Conservation (phyloP, 1,140 invertebrate species). For the Zelostemma sp. region DNA sequence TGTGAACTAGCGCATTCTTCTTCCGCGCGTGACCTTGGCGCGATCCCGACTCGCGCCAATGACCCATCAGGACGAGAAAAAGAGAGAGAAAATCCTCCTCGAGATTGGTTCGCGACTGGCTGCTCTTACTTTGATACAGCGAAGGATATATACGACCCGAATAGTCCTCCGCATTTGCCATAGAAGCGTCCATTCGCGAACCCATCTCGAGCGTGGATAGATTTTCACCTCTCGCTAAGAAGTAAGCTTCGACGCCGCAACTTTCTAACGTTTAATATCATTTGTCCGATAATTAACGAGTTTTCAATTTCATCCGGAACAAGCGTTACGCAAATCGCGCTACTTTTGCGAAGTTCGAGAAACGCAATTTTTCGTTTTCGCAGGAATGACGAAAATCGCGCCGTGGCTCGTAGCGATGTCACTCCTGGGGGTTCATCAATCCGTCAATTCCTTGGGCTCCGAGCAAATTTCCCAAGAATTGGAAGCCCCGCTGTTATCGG, state of each 20-base stretch:
- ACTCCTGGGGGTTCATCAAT: conserved; percentile 56
- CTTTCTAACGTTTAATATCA: background rate
- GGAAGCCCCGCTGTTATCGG: conserved; percentile 48
- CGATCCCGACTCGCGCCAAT: conserved; percentile 39
- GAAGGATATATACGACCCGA: conserved; percentile 34
- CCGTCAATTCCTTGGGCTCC: conserved; percentile 46
- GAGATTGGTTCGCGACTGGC: conserved; percentile 45
- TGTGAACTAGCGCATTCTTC: no score
- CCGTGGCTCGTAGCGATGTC: conserved; percentile 67
- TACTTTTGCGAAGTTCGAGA: background rate
- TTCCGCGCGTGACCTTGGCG: background rate
- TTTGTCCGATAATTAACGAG: no score
- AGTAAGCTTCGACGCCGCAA: background rate
- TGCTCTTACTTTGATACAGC: conserved; percentile 44
- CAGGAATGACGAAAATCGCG: conserved; percentile 59
- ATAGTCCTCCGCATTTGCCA: conserved; percentile 34
- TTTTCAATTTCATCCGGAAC: no score
- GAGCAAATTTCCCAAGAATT: conserved; percentile 55
- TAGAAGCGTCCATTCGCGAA: conserved; percentile 41
- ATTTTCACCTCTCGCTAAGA: conserved; percentile 16
- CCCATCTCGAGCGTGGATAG: conserved; percentile 12
- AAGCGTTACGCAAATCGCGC: background rate
- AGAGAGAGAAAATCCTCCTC: conserved; percentile 53
- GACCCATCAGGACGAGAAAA: conserved; percentile 51
- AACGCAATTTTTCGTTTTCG: conserved; percentile 13